A percentile compares a stretch with the other conserved stretches of the same genome.
Conservation (phyloP, 1,140 invertebrate genomes). For the Diabrotica virgifera region DNA sequence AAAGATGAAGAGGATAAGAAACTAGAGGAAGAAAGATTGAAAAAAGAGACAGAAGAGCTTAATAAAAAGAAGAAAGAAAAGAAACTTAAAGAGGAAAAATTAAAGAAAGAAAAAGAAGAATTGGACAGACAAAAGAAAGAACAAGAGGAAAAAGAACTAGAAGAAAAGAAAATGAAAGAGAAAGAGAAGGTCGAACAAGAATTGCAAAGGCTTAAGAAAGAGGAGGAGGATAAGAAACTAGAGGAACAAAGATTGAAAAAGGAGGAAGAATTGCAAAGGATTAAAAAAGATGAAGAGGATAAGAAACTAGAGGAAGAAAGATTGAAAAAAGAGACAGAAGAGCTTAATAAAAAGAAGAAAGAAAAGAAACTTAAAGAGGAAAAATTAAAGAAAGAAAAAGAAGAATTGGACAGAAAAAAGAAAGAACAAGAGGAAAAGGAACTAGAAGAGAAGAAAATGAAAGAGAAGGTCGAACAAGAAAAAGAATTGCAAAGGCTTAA, state of each 20-base stretch:
- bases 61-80: slow-evolving; percentile 10
- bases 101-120: too few relatives aligned
- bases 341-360: slow-evolving; percentile 2
- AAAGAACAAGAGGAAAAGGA: neutral
- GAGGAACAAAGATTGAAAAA: neutral
- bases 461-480: neutral
- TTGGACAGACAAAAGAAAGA: too few relatives aligned
- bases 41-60: neutral
- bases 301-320: neutral
- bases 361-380: neutral
- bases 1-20: neutral
- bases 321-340: too few relatives aligned
- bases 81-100: too few relatives aligned
- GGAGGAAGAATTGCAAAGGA: neutral
- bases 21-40: neutral
- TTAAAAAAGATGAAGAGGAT: neutral
- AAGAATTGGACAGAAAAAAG: neutral
- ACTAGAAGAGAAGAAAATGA: neutral
- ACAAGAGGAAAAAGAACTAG: too few relatives aligned
- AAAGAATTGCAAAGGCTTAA: neutral
- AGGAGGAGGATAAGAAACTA: neutral
- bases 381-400: neutral
- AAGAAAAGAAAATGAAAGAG: too few relatives aligned
- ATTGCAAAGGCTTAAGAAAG: neutral
- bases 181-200: neutral